These are phyloP conservation scores for Archocentrus centrarchus DNA, from an alignment of 2,113 vertebrate genomes.

Conservation along the genomic window DNA sequence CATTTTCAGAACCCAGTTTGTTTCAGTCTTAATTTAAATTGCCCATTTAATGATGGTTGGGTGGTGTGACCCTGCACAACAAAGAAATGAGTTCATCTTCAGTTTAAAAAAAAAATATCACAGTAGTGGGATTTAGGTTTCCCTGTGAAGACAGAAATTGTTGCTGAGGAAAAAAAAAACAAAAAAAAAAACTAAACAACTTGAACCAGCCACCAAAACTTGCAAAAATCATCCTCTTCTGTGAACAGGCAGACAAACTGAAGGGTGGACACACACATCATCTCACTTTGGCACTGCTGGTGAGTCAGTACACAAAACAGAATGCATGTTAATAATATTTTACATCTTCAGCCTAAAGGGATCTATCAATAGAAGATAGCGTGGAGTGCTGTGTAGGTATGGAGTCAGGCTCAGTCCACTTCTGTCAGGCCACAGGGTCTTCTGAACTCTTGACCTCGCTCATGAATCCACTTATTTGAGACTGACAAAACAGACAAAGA, in stretches of 20 bases:
- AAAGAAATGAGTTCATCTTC: neutral
- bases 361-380: neutral
- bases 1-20: neutral
- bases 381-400: neutral
- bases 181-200: neutral
- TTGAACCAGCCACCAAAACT: neutral
- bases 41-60: neutral
- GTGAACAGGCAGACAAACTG: constrained; percentile 2
- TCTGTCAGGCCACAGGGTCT: constrained; percentile 94
- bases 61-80: neutral
- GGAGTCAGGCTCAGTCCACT: constrained; percentile 85
- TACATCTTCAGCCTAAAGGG: neutral
- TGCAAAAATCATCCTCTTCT: neutral
- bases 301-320: neutral
- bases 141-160: neutral
- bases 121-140: neutral
- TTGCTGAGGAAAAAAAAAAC: neutral
- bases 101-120: neutral
- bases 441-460: constrained; percentile 96
- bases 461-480: constrained; percentile 99
- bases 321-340: neutral
- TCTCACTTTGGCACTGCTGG: neutral
- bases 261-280: neutral
- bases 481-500: constrained; percentile 80
- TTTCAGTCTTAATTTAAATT: neutral